These are phyloP conservation scores for Holacanthus passer DNA, from an alignment of 2,113 vertebrate genomes.

Conservation along the genomic window DNA sequence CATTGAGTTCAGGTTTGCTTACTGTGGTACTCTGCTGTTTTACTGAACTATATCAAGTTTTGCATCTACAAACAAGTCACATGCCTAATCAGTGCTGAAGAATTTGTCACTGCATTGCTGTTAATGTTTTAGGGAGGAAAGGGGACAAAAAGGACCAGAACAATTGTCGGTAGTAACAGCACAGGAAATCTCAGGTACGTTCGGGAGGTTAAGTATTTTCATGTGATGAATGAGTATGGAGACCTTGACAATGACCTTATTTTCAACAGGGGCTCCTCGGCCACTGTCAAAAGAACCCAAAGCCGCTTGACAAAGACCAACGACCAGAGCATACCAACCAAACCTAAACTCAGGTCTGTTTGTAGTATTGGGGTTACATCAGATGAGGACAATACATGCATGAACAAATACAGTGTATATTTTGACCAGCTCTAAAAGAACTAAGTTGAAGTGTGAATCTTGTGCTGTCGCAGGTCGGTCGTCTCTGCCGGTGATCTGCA, in stretches of 20 bases:
- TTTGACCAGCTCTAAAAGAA: neutral
- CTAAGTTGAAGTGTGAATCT: neutral
- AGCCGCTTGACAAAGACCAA: slow-evolving; percentile 32
- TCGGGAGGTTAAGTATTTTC: rapidly evolving
- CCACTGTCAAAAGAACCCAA: slow-evolving; percentile 24
- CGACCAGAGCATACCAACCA: neutral
- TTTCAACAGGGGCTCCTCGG: slow-evolving; percentile 9
- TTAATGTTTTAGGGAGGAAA: slow-evolving; percentile 40
- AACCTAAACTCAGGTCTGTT: slow-evolving; percentile 63
- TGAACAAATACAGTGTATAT: neutral
- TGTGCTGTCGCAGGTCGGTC: slow-evolving; percentile 58
- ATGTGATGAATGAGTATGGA: too few relatives aligned
- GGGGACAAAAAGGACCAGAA: slow-evolving; percentile 17
- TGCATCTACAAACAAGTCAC: neutral
- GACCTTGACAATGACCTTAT: neutral
- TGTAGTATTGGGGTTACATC: neutral
- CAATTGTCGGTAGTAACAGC: slow-evolving; percentile 55
- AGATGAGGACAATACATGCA: neutral
- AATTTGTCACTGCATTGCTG: neutral
- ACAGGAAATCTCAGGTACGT: slow-evolving; percentile 66
- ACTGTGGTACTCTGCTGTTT: too few relatives aligned
- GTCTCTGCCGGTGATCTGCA: slow-evolving; percentile 71
- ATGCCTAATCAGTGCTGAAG: too few relatives aligned
- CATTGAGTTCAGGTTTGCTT: neutral
- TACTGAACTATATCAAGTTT: neutral